Evolutionary conservation across 1,140 invertebrate genomes (phyloP), one percentile per base, ranked within the genome.

Genomic region (Zaprionus ghesquierei): DNA sequence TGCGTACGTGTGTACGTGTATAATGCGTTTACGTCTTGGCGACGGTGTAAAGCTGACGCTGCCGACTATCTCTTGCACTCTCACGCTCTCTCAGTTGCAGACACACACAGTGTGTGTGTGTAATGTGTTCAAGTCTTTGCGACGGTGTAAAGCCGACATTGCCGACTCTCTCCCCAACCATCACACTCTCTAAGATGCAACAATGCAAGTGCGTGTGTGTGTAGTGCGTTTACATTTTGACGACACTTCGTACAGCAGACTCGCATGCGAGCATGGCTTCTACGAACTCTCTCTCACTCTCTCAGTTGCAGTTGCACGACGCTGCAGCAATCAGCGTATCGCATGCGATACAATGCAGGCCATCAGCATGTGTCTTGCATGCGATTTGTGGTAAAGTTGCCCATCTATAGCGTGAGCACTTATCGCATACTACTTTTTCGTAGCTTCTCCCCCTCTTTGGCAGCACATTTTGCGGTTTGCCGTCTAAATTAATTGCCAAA

Each of bases 401-500:
- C 35, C n/a, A 15, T 15, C 35, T 9, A n/a, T 41, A 41, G 9
- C 8, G 41, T 46, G 41, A 27, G 27, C 46, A 44, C 38, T 62
- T 62, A 31, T 82, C 50, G 72, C 68, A 82, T 85, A 77, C 76
- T 61, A 75, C 46, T 58, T 10, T 61, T 61, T 15, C 2, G 8
- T 8, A 41, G 5, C 2, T 15, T 18, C 35, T 3, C 1, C 25
- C 3, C 12, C 44, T 22, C 20, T 71, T 70, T 29, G 8, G 38
- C 23, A 62, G 35, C 46, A 29, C 61, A 23, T 51, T 41, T 9
- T 6, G 35, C 33, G 13, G 33, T 18, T 20, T 63, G 66, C 44
- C 77, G 66, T 68, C 38, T 74, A 75, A 78, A 77, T 58, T 66
- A 75, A 71, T 64, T 68, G 58, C 50, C 46, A 33, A 76, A 73